Evolutionary conservation across 2,888 invertebrate genomes (phyloP).

Genomic region (Cerceris rybyensis): DNA sequence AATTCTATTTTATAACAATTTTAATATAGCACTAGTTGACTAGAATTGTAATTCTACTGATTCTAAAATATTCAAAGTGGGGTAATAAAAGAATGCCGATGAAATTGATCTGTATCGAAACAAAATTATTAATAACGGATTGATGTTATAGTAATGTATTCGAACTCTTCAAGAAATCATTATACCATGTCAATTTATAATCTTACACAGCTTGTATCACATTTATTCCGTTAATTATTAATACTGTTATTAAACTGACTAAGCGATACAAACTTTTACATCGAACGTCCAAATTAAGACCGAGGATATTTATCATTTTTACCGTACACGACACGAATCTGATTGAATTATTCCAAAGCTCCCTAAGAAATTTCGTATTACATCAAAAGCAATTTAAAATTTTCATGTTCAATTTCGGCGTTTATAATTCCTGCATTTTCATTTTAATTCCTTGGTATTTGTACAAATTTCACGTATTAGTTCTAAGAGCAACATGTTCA

Average conservation of each 20-base stretch:
- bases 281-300: conserved; percentile 3
- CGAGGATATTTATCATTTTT: background rate
- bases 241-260: conserved; percentile 41
- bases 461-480: conserved; percentile 22
- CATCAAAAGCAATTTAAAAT: conserved; percentile 22
- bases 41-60: conserved; percentile 37
- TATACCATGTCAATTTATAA: conserved; percentile 21
- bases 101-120: conserved; percentile 2
- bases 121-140: conserved; percentile 17
- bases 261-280: conserved; percentile 15
- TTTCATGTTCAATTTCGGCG: background rate
- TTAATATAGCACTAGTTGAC: conserved; percentile 48
- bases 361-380: background rate
- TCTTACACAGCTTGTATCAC: conserved; percentile 28
- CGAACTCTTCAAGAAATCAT: conserved; percentile 14
- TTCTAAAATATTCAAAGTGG: conserved; percentile 8
- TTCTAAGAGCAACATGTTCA: conserved; percentile 15
- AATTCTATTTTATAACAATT: conserved; percentile 37
- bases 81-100: conserved; percentile 7
- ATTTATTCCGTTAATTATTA: conserved; percentile 34
- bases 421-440: background rate
- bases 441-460: conserved; percentile 8
- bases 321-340: background rate
- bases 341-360: conserved; percentile 13
- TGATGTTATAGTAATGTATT: conserved; percentile 18